Percentiles rank a stretch among this genome's conserved stretches.
phyloP scores from a whole-genome alignment of 2,797 vertebrate genomes.

The Cetoscarus ocellatus region DNA sequence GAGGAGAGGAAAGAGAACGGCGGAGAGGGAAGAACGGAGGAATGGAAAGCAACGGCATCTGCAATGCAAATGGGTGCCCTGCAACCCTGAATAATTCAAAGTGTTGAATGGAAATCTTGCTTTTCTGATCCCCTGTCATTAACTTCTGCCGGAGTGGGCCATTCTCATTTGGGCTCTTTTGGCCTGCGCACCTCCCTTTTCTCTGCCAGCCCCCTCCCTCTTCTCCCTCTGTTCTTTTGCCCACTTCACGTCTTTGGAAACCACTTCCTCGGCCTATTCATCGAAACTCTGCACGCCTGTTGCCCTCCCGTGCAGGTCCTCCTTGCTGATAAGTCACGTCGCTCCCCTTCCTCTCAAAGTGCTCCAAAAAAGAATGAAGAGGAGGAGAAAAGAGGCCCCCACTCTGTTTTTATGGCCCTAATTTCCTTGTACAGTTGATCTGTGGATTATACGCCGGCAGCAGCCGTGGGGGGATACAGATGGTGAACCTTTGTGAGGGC shows the following conservation, averaged over 20 bases:
- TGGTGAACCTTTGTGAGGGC: constrained; percentile 81
- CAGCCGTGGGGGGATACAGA: constrained; percentile 78
- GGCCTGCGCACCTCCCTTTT: constrained; percentile 63
- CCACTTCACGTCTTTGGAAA: constrained; percentile 60
- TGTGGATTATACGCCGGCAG: constrained; percentile 78
- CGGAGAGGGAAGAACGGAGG: constrained; percentile 44
- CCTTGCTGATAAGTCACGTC: constrained; percentile 64
- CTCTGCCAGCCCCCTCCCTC: neutral
- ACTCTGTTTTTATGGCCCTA: constrained; percentile 78
- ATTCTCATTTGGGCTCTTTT: constrained; percentile 83
- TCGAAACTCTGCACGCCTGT: constrained; percentile 60
- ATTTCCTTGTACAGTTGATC: constrained; percentile 82
- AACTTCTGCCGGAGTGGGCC: constrained; percentile 80
- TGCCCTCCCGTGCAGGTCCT: constrained; percentile 67
- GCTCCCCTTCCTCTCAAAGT: constrained; percentile 57
- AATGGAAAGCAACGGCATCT: constrained; percentile 75
- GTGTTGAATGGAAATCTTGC: constrained; percentile 84
- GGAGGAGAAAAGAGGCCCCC: constrained; percentile 63
- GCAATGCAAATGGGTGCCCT: constrained; percentile 83
- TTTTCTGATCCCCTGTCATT: constrained; percentile 84
- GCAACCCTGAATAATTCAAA: constrained; percentile 86
- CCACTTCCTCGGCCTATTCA: constrained; percentile 48
- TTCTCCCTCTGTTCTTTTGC: constrained; percentile 39
- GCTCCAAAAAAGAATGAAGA: constrained; percentile 61
- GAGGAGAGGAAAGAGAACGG: neutral